Evolutionary conservation across 2,797 vertebrate genomes (phyloP).

Genomic region (Myripristis murdjan): DNA sequence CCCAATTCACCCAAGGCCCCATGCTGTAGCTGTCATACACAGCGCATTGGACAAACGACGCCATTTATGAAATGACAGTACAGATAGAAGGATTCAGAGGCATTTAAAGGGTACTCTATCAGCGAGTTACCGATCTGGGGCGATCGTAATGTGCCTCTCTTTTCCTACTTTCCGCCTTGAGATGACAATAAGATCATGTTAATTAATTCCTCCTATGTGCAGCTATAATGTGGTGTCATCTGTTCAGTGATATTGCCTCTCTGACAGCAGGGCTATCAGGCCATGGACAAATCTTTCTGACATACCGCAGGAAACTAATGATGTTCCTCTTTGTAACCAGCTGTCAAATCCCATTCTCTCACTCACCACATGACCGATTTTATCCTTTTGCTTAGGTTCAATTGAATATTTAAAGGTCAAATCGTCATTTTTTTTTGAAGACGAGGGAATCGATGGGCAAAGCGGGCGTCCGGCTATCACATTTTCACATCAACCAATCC

Average conservation of each 20-base stretch:
- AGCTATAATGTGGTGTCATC: conserved; percentile 75
- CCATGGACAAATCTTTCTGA: conserved; percentile 73
- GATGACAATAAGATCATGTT: conserved; percentile 79
- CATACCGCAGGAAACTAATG: conserved; percentile 70
- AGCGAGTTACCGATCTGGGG: conserved; percentile 67
- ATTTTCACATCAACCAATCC: conserved; percentile 61
- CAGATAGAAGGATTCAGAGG: conserved; percentile 55
- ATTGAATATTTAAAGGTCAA: conserved; percentile 80
- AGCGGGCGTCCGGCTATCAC: conserved; percentile 68
- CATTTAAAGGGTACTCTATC: conserved; percentile 76
- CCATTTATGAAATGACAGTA: conserved; percentile 67
- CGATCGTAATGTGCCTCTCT: conserved; percentile 64
- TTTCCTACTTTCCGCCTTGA: conserved; percentile 56
- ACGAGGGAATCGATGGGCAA: conserved; percentile 62
- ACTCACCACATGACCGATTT: conserved; percentile 69
- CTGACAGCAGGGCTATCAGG: conserved; percentile 75
- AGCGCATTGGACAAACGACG: conserved; percentile 57
- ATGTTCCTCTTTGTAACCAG: conserved; percentile 68
- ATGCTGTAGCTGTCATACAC: conserved; percentile 36
- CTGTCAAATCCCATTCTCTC: conserved; percentile 73
- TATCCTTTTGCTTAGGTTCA: conserved; percentile 69
- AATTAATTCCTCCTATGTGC: conserved; percentile 79
- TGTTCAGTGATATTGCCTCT: conserved; percentile 69
- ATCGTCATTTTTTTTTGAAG: conserved; percentile 67
- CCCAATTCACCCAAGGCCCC: conserved; percentile 2